These are phyloP conservation scores for Drosophila cyrtoloma DNA, from an alignment of 2,888 invertebrate genomes.

Conservation along the genomic window DNA sequence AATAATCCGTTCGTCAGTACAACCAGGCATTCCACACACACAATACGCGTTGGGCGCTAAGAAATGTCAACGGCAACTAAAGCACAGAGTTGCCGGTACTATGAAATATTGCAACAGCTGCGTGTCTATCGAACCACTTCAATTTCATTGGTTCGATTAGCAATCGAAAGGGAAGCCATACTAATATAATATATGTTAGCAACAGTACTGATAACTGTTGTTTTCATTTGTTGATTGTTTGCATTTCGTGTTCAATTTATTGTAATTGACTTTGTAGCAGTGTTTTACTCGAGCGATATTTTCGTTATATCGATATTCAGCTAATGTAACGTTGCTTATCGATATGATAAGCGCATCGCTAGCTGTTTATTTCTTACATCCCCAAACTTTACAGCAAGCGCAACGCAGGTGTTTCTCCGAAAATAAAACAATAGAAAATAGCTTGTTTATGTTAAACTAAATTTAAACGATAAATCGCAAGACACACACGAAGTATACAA, in stretches of 20 bases:
- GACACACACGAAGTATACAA: not conserved
- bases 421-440: slow-evolving; percentile 4
- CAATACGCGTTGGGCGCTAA: slow-evolving; percentile 58
- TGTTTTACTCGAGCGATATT: not conserved
- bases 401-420: slow-evolving; percentile 53
- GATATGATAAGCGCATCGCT: slow-evolving; percentile 16
- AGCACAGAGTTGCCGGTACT: slow-evolving; percentile 42
- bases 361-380: slow-evolving; percentile 45
- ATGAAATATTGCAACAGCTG: slow-evolving; percentile 32
- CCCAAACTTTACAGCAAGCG: slow-evolving; percentile 51
- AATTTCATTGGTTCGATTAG: slow-evolving; percentile 3
- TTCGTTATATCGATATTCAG: slow-evolving; percentile 5
- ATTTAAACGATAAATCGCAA: not conserved
- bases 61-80: slow-evolving; percentile 67
- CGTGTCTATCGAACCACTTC: slow-evolving; percentile 15
- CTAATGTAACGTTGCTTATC: not conserved
- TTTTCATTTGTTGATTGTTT: too few species aligned
- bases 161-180: slow-evolving; percentile 4
- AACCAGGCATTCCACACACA: slow-evolving; percentile 53
- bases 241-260: not conserved
- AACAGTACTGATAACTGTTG: not conserved
- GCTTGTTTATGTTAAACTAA: slow-evolving; percentile 15
- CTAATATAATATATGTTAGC: not conserved
- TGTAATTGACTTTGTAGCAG: not conserved
- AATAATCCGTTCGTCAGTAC: slow-evolving; percentile 82